phyloP scores from a whole-genome alignment of 1,140 invertebrate genomes.

The Drosophila guanche region DNA sequence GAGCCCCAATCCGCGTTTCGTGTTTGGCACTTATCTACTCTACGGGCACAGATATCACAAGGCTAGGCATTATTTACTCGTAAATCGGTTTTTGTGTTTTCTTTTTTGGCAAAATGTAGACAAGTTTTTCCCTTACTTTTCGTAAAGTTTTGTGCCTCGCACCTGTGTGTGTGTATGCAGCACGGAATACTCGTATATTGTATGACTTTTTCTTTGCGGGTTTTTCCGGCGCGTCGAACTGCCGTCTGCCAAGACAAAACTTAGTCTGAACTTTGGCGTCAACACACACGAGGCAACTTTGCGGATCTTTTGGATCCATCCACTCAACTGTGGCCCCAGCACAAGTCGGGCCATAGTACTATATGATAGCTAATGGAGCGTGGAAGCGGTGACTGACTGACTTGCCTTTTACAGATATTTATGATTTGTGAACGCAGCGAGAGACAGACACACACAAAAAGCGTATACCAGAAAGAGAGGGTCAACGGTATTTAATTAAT shows the following conservation, averaged over 20 bases:
- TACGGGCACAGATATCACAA: constrained; percentile 42
- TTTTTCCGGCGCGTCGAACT: constrained; percentile 67
- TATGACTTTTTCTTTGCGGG: constrained; percentile 46
- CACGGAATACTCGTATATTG: constrained; percentile 7
- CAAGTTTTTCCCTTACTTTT: constrained; percentile 11
- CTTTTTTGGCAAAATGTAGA: constrained; percentile 18
- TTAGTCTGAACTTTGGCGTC: constrained; percentile 71
- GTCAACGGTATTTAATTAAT: constrained; percentile 73
- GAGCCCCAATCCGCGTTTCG: constrained; percentile 41
- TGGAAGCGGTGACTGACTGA: constrained; percentile 41
- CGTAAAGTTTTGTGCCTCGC: constrained; percentile 23
- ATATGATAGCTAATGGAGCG: constrained; percentile 64
- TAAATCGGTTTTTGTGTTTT: constrained; percentile 62
- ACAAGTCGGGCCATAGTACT: constrained; percentile 24
- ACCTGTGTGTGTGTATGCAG: constrained; percentile 12
- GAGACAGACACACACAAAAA: constrained; percentile 12
- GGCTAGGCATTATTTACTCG: constrained; percentile 5
- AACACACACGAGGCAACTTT: constrained; percentile 36
- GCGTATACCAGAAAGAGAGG: constrained; percentile 23
- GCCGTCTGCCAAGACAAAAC: constrained; percentile 66
- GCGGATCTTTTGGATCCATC: constrained; percentile 2
- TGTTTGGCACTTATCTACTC: constrained; percentile 64
- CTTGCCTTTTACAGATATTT: constrained; percentile 79
- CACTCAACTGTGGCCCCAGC: constrained; percentile 29
- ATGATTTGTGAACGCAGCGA: constrained; percentile 70